These are phyloP conservation scores for Danaus melanippus DNA, from an alignment of 1,140 invertebrate genomes.

Conservation along the genomic window DNA sequence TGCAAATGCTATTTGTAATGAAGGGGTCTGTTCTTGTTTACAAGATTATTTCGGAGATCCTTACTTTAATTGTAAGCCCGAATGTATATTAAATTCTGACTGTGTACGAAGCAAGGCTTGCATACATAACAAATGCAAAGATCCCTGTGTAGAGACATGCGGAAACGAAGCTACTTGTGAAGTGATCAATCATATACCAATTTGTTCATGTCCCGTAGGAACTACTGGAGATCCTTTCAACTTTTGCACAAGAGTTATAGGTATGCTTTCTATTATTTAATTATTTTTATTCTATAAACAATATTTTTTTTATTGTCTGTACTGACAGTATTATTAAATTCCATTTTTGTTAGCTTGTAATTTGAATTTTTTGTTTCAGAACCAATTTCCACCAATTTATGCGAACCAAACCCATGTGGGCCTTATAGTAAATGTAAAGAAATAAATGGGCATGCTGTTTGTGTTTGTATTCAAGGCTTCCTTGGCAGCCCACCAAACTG, in stretches of 20 bases:
- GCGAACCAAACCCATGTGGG: constrained; percentile 77
- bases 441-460: constrained; percentile 76
- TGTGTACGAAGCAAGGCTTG: constrained; percentile 79
- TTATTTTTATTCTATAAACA: too few species aligned
- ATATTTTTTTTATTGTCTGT: too few species aligned
- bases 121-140: constrained; percentile 79
- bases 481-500: constrained; percentile 82
- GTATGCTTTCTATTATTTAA: constrained; percentile 47
- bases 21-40: constrained; percentile 77
- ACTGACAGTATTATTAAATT: too few species aligned
- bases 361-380: constrained; percentile 36
- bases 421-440: constrained; percentile 81
- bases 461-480: constrained; percentile 80
- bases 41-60: constrained; percentile 78
- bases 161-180: constrained; percentile 82
- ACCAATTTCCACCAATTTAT: constrained; percentile 56
- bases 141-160: constrained; percentile 84
- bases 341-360: too few species aligned
- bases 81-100: constrained; percentile 80
- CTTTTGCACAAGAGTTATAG: constrained; percentile 67
- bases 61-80: constrained; percentile 75
- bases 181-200: constrained; percentile 84
- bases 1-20: constrained; percentile 74
- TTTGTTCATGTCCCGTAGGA: constrained; percentile 77
- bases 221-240: constrained; percentile 84